Base-by-base conservation (phyloP, 2,888 invertebrate genomes). In the Sarcophaga subvicina region DNA sequence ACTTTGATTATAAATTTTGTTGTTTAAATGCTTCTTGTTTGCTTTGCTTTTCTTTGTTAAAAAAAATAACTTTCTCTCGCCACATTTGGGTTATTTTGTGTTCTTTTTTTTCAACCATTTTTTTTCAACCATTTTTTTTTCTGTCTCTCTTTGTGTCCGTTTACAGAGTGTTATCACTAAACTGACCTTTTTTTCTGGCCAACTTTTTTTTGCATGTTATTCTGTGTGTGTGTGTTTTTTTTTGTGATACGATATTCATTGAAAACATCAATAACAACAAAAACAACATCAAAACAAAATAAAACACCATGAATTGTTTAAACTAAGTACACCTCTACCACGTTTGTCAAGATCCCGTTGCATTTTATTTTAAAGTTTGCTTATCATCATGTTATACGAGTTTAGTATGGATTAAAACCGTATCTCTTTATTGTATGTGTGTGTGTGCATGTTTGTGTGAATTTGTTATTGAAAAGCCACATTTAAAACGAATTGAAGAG, bases 131-230 rank as follows among this genome's bases (percentile, higher is more conserved):
- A 6, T 22, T 75, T 47, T n/a, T n/a, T 75, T 75, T 63, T 63
- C 0, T 63, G 25, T 54, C 27, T 37, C 2, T 8, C 37, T 37
- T 37, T 37, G 8, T 54, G 17, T 4, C 12, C 4, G 17, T 54
- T 17, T 49, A 3, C 17, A 22, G 37, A 60, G 17, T 66, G 66
- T 83, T 83, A 83, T 83, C 82, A 66, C 22, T 60, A 77, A 54
- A 77, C 62, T 83, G 78, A 83, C 78, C 78, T 72, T 78, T 83
- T 83, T 78, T 69, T 45, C 22, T 54, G 12, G 4, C 14, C 14
- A 14, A 54, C 17, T 14, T 54, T 49, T 49, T 49, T 49, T 49
- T 49, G 14, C 14, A 49, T 49, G 3, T 49, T 49, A 49, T 49
- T 49, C 37, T 37, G 37, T 37, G 37, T 27, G 27, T 49, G n/a